Evolutionary conservation across 2,797 vertebrate genomes (phyloP).

Genomic region (Streptopelia turtur): DNA sequence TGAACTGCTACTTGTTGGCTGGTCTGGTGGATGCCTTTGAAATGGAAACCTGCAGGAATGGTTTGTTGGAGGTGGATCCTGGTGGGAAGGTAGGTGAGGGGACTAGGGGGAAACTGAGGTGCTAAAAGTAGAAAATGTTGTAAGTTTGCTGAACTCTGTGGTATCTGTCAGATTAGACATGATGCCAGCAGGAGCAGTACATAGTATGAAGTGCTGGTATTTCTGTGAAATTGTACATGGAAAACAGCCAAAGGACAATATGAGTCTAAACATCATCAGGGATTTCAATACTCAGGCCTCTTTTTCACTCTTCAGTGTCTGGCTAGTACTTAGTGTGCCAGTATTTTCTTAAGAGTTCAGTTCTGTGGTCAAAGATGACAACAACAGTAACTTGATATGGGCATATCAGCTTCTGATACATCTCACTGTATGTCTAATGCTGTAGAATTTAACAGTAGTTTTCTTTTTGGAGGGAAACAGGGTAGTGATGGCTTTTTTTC

Average conservation of each 20-base stretch:
- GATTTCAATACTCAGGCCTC: background rate
- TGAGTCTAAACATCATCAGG: background rate
- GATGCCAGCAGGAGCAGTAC: background rate
- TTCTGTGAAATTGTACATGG: background rate
- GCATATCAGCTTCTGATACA: background rate
- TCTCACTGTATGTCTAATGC: background rate
- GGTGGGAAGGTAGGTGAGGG: slow-evolving; percentile 66
- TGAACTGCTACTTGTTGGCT: slow-evolving; percentile 91
- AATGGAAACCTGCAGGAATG: slow-evolving; percentile 80
- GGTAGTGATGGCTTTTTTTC: background rate
- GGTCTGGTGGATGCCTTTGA: slow-evolving; percentile 89
- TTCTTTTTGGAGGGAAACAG: background rate
- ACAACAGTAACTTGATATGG: background rate
- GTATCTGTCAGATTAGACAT: background rate
- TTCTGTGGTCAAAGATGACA: background rate
- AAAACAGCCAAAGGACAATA: background rate
- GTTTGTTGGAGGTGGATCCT: slow-evolving; percentile 69
- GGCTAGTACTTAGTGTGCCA: background rate
- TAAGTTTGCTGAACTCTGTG: background rate
- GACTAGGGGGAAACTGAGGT: background rate
- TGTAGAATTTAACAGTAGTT: background rate
- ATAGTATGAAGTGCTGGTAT: background rate
- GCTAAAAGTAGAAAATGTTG: background rate
- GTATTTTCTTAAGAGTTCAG: background rate
- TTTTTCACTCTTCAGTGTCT: background rate